Evolutionary conservation across 2,797 vertebrate species (phyloP).

Genomic region (Mus caroli): DNA sequence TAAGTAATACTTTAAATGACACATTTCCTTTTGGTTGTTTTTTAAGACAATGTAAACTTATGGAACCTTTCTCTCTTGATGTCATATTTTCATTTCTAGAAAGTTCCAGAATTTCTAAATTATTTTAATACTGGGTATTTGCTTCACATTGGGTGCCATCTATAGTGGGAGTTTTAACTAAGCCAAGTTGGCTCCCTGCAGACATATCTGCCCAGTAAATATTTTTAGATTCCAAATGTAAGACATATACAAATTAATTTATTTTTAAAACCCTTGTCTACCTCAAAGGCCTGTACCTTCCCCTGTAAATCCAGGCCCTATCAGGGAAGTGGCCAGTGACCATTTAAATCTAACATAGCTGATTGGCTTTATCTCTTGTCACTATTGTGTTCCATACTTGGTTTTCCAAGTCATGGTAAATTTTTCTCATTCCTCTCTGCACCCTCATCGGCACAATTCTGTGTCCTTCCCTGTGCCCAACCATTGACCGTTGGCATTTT

Average conservation of each 20-base stretch:
- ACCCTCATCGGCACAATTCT: not conserved
- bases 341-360: not conserved
- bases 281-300: not conserved
- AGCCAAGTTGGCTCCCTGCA: too few relatives aligned
- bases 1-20: not conserved
- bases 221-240: not conserved
- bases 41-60: not conserved
- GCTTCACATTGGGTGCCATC: not conserved
- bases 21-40: not conserved
- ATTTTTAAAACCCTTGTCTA: not conserved
- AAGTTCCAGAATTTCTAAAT: not conserved
- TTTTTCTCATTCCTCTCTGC: not conserved
- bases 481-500: not conserved
- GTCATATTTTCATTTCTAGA: not conserved
- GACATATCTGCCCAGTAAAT: not conserved
- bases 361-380: not conserved
- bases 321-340: not conserved
- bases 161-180: not conserved
- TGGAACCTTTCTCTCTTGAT: not conserved
- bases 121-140: not conserved
- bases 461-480: not conserved
- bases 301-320: not conserved
- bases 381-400: not conserved
- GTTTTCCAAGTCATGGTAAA: not conserved
- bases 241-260: not conserved